Evolutionary conservation across 2,113 vertebrate species (phyloP).

Genomic region (Arvicanthis niloticus): DNA sequence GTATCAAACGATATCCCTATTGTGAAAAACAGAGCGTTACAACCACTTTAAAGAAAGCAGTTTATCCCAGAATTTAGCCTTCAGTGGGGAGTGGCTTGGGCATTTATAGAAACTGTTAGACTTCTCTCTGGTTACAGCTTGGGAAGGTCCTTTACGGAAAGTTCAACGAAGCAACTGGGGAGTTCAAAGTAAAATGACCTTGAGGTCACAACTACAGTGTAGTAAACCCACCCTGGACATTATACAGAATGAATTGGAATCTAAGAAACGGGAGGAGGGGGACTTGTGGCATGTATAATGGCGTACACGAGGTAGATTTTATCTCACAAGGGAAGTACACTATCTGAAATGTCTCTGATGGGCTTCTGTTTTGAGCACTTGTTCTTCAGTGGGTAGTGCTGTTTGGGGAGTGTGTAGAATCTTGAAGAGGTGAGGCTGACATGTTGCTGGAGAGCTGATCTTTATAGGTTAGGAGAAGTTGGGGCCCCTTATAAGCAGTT

Average conservation of each 20-base stretch:
- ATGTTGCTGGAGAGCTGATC: background rate
- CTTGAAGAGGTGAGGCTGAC: background rate
- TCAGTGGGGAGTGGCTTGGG: background rate
- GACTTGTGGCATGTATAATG: background rate
- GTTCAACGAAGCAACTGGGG: background rate
- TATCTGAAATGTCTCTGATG: background rate
- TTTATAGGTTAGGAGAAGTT: background rate
- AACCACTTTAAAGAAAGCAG: background rate
- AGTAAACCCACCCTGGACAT: background rate
- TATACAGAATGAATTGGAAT: background rate
- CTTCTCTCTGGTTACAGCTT: background rate
- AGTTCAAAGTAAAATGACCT: background rate
- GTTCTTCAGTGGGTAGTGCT: background rate
- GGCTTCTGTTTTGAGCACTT: background rate
- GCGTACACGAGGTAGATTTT: background rate
- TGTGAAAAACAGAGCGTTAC: background rate
- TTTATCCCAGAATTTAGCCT: background rate
- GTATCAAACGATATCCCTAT: background rate
- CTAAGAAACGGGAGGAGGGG: background rate
- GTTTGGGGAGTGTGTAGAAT: background rate
- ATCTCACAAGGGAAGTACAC: background rate
- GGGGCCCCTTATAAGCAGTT: too few relatives aligned
- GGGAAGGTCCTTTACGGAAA: background rate
- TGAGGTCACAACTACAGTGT: background rate
- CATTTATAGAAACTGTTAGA: background rate